phyloP scores from a whole-genome alignment of 2,888 invertebrate species.

The Cosmia trapezina region DNA sequence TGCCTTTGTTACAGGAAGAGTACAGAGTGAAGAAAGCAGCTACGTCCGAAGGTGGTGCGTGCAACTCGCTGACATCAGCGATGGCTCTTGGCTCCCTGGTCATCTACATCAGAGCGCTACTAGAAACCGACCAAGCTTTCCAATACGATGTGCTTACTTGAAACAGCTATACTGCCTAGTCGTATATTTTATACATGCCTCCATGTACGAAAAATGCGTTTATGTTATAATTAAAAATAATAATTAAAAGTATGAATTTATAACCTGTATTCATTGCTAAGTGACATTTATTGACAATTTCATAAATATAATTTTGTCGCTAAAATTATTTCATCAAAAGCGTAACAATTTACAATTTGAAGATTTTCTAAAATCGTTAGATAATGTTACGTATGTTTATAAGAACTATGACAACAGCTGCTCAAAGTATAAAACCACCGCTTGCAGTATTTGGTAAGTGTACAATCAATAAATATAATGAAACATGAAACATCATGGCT shows the following conservation, averaged over 20 bases:
- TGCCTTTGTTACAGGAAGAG: conserved; percentile 76
- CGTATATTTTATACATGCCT: conserved; percentile 6
- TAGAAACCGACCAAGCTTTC: conserved; percentile 87
- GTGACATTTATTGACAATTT: conserved; percentile 2
- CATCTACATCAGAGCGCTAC: conserved; percentile 82
- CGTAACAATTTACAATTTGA: background rate
- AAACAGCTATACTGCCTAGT: conserved; percentile 21
- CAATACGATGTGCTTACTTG: conserved; percentile 84
- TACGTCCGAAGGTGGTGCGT: conserved; percentile 82
- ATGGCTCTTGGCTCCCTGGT: conserved; percentile 85
- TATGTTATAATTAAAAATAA: conserved; percentile 31
- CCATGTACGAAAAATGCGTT: conserved; percentile 1
- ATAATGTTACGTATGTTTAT: conserved; percentile 71
- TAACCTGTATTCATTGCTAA: conserved; percentile 5
- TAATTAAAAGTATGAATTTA: background rate
- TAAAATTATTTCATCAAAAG: background rate
- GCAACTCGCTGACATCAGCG: conserved; percentile 85
- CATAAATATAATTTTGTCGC: background rate
- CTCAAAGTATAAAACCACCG: conserved; percentile 67
- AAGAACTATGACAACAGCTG: conserved; percentile 68
- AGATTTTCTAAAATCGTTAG: background rate
- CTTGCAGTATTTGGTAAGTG: conserved; percentile 80
- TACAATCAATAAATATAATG: background rate
- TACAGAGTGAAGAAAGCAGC: conserved; percentile 85
- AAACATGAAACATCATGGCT: background rate